Base-by-base conservation (phyloP, 2,888 invertebrate genomes). In the Pterobdella sp. region DNA sequence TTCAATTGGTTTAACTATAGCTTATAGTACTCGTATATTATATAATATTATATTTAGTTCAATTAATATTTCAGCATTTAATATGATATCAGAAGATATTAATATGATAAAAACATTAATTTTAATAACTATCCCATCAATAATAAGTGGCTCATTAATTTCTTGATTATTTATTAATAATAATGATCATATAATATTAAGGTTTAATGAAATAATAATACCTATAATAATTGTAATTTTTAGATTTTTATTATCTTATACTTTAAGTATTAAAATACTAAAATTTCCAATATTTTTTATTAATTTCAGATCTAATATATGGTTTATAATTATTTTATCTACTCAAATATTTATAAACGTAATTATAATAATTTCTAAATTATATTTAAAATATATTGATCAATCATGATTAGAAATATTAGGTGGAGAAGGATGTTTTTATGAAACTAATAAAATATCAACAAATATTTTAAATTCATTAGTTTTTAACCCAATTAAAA, bases 401-500 rank as follows among this genome's bases (percentile, higher is more conserved):
- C 72, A 74, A 14, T 76, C 76, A 22, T 78, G 78, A 66, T 36
- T 77, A 65, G 78, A 77, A 69, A 0, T 73, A 22, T 63, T 68
- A 36, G 68, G 74, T 1, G 74, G 75, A 14, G 71, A 74, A 73
- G 76, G 77, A 1, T 14, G 63, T 1, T 68, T 71, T 37, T 7
- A 1, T 34, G 26, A n/a, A 37, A 2, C 37, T 36, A 68, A 56
- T 56, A 56, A 56, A 14, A 56, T 26, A 18, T 18, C 4, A 26
- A 56, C 26, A 18, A 56, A 18, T 18, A 26, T 56, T 26, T 26
- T 26, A 7, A 18, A 7, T 18, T 26, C 4, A 26, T 14, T 56
- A 56, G 3, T 26, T 26, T 18, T 18, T 56, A 56, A 56, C 26
- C 60, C 60, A 14, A 56, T 56, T 56, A 56, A 56, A 56, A 56